Conservation (phyloP, 2,797 vertebrate species). For the Echeneis naucrates region DNA sequence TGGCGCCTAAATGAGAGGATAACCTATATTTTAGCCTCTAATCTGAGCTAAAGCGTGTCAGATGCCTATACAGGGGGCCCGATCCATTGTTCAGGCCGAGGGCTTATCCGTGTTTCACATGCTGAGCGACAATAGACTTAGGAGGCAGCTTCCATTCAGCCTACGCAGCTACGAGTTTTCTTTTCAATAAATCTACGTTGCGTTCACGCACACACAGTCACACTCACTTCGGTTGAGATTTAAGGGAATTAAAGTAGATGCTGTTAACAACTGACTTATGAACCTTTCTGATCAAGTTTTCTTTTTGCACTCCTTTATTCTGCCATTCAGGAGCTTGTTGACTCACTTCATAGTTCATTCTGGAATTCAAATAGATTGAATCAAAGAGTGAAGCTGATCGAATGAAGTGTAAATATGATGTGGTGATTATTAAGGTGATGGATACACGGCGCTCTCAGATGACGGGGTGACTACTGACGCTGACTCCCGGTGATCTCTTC, state of each 20-base stretch:
- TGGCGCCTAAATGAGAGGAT: slow-evolving; percentile 76
- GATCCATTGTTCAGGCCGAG: slow-evolving; percentile 66
- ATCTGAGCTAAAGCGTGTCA: slow-evolving; percentile 77
- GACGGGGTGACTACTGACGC: slow-evolving; percentile 22
- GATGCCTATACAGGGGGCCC: slow-evolving; percentile 60
- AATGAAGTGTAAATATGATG: too few relatives aligned
- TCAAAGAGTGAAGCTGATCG: not conserved
- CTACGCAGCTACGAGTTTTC: slow-evolving; percentile 53
- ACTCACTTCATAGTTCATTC: too few relatives aligned
- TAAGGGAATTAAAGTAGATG: not conserved
- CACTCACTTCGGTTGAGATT: not conserved
- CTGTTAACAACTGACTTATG: not conserved
- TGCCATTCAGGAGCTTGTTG: not conserved
- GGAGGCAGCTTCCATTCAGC: slow-evolving; percentile 56
- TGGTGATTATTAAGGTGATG: slow-evolving; percentile 21
- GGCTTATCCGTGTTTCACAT: slow-evolving; percentile 80
- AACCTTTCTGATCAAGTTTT: not conserved
- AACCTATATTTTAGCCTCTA: slow-evolving; percentile 81
- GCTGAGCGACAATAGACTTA: slow-evolving; percentile 76
- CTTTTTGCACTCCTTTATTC: not conserved
- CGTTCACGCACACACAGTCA: slow-evolving; percentile 1
- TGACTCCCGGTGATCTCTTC: slow-evolving; percentile 19
- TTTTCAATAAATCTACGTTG: slow-evolving; percentile 28
- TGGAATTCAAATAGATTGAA: too few relatives aligned
- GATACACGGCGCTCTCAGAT: slow-evolving; percentile 5